These are phyloP conservation scores for Lichenostomus cassidix DNA, from an alignment of 2,113 vertebrate species.

Conservation along the genomic window DNA sequence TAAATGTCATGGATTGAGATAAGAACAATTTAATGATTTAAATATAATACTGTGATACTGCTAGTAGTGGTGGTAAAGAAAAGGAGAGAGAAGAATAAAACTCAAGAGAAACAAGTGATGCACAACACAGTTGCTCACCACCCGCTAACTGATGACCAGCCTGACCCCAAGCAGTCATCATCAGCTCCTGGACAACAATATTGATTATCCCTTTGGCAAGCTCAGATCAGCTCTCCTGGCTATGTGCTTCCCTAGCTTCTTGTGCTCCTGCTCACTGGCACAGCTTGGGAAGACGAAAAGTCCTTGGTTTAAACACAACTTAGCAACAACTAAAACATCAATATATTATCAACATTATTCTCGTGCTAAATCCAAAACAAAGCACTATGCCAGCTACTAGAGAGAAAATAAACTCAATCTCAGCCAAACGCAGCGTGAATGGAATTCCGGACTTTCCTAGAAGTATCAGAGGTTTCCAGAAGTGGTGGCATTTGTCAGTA, in stretches of 20 bases:
- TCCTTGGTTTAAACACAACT: background rate
- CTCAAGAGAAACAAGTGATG: background rate
- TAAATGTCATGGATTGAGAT: background rate
- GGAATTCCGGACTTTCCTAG: background rate
- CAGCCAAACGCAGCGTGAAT: background rate
- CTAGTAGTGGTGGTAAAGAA: background rate
- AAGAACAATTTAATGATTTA: background rate
- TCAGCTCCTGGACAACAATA: background rate
- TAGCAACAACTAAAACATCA: background rate
- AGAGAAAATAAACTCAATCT: background rate
- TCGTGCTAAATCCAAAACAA: background rate
- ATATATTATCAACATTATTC: background rate
- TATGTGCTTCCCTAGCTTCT: background rate
- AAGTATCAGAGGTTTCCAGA: background rate
- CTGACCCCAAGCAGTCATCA: background rate
- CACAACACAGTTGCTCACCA: background rate
- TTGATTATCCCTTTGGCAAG: background rate
- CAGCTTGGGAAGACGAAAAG: background rate
- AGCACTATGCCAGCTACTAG: background rate
- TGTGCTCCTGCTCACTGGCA: background rate
- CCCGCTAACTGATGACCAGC: background rate
- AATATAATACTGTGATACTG: background rate
- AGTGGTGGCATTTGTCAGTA: background rate
- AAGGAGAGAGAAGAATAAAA: background rate
- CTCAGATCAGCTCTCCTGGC: rapidly evolving